A percentile compares a stretch with the other conserved stretches of the same genome.
Conservation (phyloP, 2,113 vertebrate genomes). For the Guaruba guarouba region DNA sequence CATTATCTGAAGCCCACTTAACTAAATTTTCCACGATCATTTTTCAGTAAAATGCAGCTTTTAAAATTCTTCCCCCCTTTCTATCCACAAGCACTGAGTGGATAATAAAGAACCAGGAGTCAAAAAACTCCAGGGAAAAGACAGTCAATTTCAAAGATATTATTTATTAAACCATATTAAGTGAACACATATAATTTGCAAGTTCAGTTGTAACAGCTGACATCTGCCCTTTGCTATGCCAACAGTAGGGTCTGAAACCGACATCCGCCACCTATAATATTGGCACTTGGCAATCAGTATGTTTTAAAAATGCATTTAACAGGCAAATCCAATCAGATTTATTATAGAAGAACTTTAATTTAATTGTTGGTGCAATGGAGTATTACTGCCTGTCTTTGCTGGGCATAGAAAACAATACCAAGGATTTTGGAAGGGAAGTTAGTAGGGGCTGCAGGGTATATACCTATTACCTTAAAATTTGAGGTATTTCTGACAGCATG, state of each 20-base stretch:
- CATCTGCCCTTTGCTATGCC: neutral
- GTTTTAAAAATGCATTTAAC: neutral
- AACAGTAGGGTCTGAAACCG: neutral
- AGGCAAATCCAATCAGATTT: neutral
- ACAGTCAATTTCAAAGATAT: neutral
- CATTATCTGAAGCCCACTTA: neutral
- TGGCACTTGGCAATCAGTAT: neutral
- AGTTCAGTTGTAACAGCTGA: neutral
- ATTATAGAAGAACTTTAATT: neutral
- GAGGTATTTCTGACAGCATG: neutral
- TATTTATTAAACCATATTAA: neutral
- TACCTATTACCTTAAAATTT: neutral
- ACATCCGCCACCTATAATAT: neutral
- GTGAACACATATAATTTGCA: neutral
- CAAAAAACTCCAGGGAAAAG: neutral
- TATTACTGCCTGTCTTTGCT: neutral
- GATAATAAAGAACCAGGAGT: neutral
- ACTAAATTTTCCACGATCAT: neutral
- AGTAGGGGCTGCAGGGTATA: neutral
- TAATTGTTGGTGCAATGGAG: neutral
- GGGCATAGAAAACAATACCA: neutral
- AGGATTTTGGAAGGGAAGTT: neutral
- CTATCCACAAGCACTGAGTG: neutral
- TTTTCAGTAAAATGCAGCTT: neutral
- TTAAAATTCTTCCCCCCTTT: rapidly evolving